A percentile compares a stretch with the other conserved stretches of the same genome.
phyloP scores from a whole-genome alignment of 2,797 vertebrate genomes.

The Propithecus deckenii region DNA sequence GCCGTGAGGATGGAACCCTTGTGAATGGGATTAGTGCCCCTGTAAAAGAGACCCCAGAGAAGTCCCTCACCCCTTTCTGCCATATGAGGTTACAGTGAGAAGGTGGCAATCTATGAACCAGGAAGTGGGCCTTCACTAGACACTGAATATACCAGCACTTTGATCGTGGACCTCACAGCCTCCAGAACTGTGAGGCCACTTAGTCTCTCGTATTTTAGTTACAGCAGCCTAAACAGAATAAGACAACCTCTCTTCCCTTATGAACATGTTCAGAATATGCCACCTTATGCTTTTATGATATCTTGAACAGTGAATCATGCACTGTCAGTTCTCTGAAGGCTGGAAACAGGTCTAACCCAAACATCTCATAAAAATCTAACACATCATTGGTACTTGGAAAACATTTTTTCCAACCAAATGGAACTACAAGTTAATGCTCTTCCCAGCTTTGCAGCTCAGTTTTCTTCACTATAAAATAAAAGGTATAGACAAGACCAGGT shows the following conservation, averaged over 20 bases:
- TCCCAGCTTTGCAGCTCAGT: neutral
- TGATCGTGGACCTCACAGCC: neutral
- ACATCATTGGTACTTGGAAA: neutral
- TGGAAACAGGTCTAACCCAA: neutral
- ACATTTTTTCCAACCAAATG: constrained; percentile 4
- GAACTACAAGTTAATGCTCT: neutral
- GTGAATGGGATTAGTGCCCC: neutral
- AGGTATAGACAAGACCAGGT: neutral
- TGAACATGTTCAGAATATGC: constrained; percentile 10
- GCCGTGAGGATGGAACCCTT: neutral
- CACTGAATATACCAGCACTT: neutral
- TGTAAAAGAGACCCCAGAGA: neutral
- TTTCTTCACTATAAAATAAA: constrained; percentile 5
- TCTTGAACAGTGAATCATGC: neutral
- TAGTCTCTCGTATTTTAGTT: neutral
- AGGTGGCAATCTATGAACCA: neutral
- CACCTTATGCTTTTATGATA: neutral
- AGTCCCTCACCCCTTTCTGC: neutral
- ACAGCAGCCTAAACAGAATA: neutral
- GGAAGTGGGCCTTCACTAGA: neutral
- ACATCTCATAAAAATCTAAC: neutral
- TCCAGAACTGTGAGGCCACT: neutral
- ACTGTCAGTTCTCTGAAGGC: neutral
- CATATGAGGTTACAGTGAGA: neutral
- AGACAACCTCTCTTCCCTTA: neutral